Evolutionary conservation across 2,113 vertebrate genomes (phyloP), one percentile per base, ranked within the genome.

Genomic region (Rhodinocichla rosea): DNA sequence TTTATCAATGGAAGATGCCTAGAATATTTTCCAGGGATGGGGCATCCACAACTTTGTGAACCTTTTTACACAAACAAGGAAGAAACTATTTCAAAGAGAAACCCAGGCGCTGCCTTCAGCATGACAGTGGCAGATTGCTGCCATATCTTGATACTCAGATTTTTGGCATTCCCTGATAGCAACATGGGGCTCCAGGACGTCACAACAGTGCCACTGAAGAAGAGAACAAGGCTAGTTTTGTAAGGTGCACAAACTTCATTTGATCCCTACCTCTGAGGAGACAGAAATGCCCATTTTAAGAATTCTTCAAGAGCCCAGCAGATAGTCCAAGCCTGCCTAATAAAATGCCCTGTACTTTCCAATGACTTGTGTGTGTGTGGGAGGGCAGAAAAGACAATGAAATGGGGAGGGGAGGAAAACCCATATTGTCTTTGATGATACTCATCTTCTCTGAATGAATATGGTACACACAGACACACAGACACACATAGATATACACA

Each of bases 121-220:
- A 8, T 39, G 40, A 9, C 33, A 30, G 49, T 28, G 33, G 32
- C 63, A 79, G 50, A 16, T 33, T 37, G 22, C 42, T 60, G 44
- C 14, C 53, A 13, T 33, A 32, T 15, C 27, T 44, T 44, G 52
- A 26, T 42, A 20, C 5, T 76, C 21, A 57, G 35, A 12, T 32
- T 59, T 20, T 32, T 67, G 32, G 15, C 52, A 32, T 57, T 56
- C 15, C 8, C 47, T 32, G 20, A 30, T 19, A 65, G 37, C 19
- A 65, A 26, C 2, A 0, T 15, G 37, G 22, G 64, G 3, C 21
- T 83, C 4, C 0, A 3, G 20, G 30, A 71, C 8, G 49, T 78
- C 0, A 0, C 18, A 22, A 32, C 13, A 32, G 17, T n/a, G 52
- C 37, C 67, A 60, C 2, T 57, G 40, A 71, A 50, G 20, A 57